These are phyloP conservation scores for Andrena dorsata DNA, from an alignment of 2,888 invertebrate genomes.

Conservation along the genomic window DNA sequence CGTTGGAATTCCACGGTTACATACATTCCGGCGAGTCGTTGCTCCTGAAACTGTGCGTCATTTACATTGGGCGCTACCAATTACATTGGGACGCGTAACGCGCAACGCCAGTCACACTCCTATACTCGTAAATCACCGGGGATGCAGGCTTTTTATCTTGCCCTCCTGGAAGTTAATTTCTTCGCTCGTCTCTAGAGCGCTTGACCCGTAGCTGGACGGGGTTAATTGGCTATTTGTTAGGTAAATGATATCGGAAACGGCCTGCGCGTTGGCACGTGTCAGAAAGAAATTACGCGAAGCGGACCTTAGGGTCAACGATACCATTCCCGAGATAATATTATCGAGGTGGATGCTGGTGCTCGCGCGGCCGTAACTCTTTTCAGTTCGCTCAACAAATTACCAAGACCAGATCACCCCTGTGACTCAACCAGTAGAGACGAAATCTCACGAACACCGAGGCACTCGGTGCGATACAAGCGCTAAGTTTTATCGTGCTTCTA, in stretches of 20 bases:
- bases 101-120: background rate
- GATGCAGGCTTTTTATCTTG: constrained; percentile 14
- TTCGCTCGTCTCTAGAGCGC: background rate
- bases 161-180: constrained; percentile 20
- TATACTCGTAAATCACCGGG: constrained; percentile 6
- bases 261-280: background rate
- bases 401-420: background rate
- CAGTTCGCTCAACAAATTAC: background rate
- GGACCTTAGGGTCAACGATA: background rate
- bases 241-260: constrained; percentile 15
- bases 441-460: background rate
- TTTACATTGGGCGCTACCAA: background rate
- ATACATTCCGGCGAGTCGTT: background rate
- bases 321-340: background rate
- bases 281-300: background rate
- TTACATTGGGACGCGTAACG: background rate
- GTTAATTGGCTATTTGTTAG: constrained; percentile 32
- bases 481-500: constrained; percentile 11
- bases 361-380: background rate
- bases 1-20: background rate
- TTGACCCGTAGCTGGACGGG: constrained; percentile 17
- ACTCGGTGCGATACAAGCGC: background rate
- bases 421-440: background rate
- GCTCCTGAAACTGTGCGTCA: background rate
- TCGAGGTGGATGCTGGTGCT: background rate